These are phyloP conservation scores for Knipowitschia caucasica DNA, from an alignment of 2,797 vertebrate species.

Conservation along the genomic window DNA sequence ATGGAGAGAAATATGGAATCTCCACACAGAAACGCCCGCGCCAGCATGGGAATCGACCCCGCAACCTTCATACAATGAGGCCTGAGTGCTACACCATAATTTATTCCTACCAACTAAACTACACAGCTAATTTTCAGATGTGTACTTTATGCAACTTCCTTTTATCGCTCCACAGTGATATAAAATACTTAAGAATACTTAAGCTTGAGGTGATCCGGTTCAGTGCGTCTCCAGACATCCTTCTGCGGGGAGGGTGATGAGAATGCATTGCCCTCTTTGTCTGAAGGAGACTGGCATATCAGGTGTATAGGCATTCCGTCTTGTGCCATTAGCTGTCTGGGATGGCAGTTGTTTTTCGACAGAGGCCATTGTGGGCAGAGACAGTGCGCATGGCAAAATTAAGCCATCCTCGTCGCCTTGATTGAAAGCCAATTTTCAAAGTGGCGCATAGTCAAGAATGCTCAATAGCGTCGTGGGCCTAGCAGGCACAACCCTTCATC, in stretches of 20 bases:
- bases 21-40: no score
- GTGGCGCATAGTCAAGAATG: conserved; percentile 40
- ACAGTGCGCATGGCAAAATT: conserved; percentile 39
- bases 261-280: conserved; percentile 37
- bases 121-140: neutral
- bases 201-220: conserved; percentile 14
- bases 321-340: conserved; percentile 35
- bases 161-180: neutral
- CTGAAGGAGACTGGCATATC: conserved; percentile 31
- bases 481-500: conserved; percentile 48
- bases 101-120: neutral
- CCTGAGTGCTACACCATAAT: no score
- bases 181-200: neutral
- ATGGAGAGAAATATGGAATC: no score
- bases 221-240: conserved; percentile 38
- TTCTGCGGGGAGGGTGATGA: conserved; percentile 20
- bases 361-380: conserved; percentile 23
- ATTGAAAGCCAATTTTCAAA: conserved; percentile 66
- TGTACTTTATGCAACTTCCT: neutral
- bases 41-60: no score
- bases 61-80: no score
- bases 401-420: conserved; percentile 35
- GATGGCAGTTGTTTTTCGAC: conserved; percentile 36
- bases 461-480: conserved; percentile 38
- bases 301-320: conserved; percentile 38